Conservation (phyloP, 2,888 invertebrate species). For the Hetaerina titia region DNA sequence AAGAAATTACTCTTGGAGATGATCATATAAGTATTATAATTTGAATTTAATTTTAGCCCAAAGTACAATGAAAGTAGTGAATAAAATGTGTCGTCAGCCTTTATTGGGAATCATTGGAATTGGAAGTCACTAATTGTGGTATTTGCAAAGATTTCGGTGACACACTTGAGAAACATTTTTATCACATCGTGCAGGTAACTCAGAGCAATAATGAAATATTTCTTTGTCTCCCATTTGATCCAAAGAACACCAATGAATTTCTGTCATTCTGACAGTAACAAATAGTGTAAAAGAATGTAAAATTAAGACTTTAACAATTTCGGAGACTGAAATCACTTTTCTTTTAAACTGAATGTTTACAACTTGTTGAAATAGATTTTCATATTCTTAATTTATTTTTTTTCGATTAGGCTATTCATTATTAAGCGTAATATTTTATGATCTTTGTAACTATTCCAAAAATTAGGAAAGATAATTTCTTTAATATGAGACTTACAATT, state of each 20-base stretch:
- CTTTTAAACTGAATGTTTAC: not conserved
- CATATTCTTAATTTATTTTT: not conserved
- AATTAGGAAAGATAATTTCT: not conserved
- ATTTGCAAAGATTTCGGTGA: not conserved
- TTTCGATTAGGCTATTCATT: not conserved
- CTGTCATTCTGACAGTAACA: not conserved
- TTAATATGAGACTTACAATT: not conserved
- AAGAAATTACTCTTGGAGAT: not conserved
- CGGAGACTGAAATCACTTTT: not conserved
- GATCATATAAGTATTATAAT: not conserved
- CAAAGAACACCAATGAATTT: not conserved
- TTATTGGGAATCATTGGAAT: not conserved
- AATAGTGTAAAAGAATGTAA: not conserved
- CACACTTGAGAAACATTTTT: not conserved
- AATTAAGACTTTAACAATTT: not conserved
- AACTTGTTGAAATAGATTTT: not conserved
- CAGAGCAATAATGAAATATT: conserved; percentile 15
- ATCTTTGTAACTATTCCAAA: not conserved
- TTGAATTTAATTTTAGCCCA: not conserved
- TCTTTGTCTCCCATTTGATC: conserved; percentile 1
- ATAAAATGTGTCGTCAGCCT: not conserved
- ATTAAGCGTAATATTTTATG: not conserved
- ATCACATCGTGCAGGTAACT: not conserved
- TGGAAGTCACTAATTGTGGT: not conserved
- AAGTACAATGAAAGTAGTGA: not conserved